Evolutionary conservation across 2,113 vertebrate genomes (phyloP).

Genomic region (Puma concolor): DNA sequence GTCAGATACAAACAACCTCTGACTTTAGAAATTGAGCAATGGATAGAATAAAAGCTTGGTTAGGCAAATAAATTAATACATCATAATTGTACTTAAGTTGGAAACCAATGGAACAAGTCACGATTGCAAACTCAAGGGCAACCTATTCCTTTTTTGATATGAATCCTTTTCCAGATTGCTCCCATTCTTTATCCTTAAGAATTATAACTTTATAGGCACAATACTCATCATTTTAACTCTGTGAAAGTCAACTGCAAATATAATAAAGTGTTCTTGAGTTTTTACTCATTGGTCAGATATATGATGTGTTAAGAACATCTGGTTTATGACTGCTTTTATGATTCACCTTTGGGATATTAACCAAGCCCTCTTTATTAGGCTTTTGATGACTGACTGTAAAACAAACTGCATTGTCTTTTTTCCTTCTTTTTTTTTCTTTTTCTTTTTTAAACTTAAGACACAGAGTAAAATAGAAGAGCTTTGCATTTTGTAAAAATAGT

Average conservation of each 20-base stretch:
- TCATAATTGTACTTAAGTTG: not conserved
- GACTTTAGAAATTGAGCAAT: constrained; percentile 51
- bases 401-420: not conserved
- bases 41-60: not conserved
- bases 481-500: constrained; percentile 21
- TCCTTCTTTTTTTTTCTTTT: not conserved
- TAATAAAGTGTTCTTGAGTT: constrained; percentile 38
- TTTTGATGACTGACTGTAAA: constrained; percentile 11
- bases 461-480: constrained; percentile 8
- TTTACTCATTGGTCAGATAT: constrained; percentile 34
- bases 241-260: not conserved
- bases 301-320: not conserved
- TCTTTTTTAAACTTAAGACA: not conserved
- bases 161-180: not conserved
- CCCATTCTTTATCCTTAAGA: constrained; percentile 9
- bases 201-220: constrained; percentile 3
- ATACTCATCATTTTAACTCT: constrained; percentile 27
- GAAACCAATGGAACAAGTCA: constrained; percentile 28
- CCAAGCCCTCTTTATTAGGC: not conserved
- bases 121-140: not conserved
- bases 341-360: constrained; percentile 46
- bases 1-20: constrained; percentile 24
- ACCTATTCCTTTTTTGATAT: not conserved
- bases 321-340: constrained; percentile 39
- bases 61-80: constrained; percentile 15